Evolutionary conservation across 2,113 vertebrate genomes (phyloP).

Genomic region (Apteryx owenii): DNA sequence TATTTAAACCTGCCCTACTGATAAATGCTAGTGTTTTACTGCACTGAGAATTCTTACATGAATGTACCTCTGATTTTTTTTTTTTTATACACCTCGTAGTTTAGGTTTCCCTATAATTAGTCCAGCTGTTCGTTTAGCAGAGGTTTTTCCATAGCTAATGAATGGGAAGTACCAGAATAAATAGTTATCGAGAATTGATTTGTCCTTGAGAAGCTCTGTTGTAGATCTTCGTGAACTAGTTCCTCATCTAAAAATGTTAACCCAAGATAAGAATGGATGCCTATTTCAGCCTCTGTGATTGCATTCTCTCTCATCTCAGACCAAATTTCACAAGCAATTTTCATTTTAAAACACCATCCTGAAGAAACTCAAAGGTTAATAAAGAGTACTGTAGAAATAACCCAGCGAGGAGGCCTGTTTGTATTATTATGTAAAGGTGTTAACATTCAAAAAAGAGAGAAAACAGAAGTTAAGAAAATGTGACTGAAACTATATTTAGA

Average conservation of each 20-base stretch:
- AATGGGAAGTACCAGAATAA: neutral
- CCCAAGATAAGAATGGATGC: neutral
- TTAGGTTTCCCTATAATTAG: neutral
- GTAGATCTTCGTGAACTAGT: neutral
- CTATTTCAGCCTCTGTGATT: neutral
- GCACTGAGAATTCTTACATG: neutral
- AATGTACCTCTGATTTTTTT: neutral
- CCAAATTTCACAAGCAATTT: neutral
- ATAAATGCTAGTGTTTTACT: neutral
- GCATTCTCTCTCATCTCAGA: neutral
- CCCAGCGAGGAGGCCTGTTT: neutral
- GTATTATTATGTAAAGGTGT: neutral
- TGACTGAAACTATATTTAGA: neutral
- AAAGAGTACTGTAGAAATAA: neutral
- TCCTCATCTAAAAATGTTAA: neutral
- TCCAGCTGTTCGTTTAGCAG: neutral
- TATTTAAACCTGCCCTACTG: neutral
- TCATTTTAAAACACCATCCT: neutral
- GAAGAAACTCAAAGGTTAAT: neutral
- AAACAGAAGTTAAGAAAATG: neutral
- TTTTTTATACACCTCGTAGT: rapidly evolving
- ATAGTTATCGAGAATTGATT: neutral
- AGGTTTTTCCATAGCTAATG: neutral
- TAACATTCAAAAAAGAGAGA: neutral
- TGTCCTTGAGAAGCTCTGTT: neutral